Conservation (phyloP, 2,888 invertebrate species). For the Tetanocera ferruginea region DNA sequence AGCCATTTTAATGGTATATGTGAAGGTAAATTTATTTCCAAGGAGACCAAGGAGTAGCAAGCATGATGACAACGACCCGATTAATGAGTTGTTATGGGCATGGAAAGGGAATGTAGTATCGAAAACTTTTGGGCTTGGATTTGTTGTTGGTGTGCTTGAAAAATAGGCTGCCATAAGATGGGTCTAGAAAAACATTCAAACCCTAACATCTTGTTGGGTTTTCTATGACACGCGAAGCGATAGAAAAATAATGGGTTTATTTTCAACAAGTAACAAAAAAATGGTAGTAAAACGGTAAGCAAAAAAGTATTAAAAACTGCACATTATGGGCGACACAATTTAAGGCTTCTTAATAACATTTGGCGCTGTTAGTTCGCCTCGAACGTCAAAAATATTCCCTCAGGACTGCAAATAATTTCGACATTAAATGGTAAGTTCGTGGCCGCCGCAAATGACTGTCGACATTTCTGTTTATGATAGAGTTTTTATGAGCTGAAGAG, state of each 20-base stretch:
- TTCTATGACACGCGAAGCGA: background rate
- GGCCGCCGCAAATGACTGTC: background rate
- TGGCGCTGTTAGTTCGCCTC: too few species aligned
- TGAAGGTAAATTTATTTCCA: conserved; percentile 41
- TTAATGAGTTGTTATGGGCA: background rate
- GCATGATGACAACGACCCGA: background rate
- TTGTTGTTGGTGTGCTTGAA: too few species aligned
- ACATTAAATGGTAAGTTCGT: background rate
- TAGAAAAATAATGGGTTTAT: conserved; percentile 27
- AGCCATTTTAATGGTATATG: conserved; percentile 64
- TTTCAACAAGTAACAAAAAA: background rate
- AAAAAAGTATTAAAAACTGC: conserved; percentile 47
- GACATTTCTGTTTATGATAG: background rate
- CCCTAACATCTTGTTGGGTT: background rate
- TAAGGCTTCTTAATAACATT: too few species aligned
- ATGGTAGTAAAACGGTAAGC: conserved; percentile 55
- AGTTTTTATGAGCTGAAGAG: background rate
- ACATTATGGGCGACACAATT: background rate
- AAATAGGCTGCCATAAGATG: background rate
- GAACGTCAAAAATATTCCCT: background rate
- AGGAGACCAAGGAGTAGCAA: background rate
- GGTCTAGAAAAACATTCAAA: background rate
- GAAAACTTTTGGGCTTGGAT: background rate
- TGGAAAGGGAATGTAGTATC: background rate
- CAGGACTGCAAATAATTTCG: background rate